These are phyloP conservation scores for Mesocricetus auratus DNA, from an alignment of 2,113 vertebrate genomes.

Conservation along the genomic window DNA sequence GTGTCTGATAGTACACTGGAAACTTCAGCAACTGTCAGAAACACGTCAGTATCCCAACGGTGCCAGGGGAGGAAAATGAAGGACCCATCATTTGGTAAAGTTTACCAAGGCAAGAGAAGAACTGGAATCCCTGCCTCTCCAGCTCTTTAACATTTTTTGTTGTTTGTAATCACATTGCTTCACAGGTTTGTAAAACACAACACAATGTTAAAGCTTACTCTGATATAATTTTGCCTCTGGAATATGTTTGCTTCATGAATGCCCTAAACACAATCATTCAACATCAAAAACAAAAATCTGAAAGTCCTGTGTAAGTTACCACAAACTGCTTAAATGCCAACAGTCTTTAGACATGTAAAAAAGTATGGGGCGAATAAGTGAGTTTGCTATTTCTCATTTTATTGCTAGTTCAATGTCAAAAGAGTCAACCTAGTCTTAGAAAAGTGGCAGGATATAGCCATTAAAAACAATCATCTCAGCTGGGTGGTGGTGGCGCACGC, in stretches of 20 bases:
- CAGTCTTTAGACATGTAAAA: background rate
- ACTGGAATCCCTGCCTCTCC: background rate
- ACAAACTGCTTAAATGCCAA: background rate
- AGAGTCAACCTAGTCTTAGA: background rate
- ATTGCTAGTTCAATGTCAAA: background rate
- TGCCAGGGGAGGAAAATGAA: background rate
- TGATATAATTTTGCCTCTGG: constrained; percentile 3
- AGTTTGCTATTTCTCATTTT: background rate
- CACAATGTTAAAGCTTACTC: background rate
- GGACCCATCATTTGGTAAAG: background rate
- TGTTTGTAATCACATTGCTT: background rate
- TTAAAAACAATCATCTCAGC: background rate
- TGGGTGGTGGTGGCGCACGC: too few species aligned
- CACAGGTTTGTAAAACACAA: background rate
- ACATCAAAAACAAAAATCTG: background rate
- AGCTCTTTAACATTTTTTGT: background rate
- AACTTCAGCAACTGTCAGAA: background rate
- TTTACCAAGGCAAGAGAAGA: background rate
- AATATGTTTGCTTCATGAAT: background rate
- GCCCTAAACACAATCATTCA: background rate
- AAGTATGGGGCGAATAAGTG: background rate
- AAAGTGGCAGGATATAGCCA: background rate
- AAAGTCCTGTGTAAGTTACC: background rate
- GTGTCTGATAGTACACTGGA: background rate
- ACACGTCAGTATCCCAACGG: background rate